Evolutionary conservation across 2,113 vertebrate genomes (phyloP).

Genomic region (Cairina moschata): DNA sequence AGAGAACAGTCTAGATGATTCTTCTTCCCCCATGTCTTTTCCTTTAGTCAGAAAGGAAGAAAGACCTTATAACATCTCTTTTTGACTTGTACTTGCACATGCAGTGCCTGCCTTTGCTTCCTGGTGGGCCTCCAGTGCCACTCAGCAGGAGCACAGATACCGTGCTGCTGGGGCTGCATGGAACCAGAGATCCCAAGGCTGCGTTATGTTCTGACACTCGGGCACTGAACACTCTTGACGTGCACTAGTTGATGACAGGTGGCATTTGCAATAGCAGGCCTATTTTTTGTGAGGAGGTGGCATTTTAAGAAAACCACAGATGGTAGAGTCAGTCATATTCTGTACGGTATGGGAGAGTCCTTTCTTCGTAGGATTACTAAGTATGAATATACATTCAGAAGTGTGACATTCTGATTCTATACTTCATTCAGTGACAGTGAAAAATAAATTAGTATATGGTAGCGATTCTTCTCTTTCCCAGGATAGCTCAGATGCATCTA

Average conservation of each 20-base stretch:
- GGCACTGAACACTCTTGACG: not conserved
- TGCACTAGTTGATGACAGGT: conserved; percentile 29
- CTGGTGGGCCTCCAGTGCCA: not conserved
- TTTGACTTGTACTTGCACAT: not conserved
- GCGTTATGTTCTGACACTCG: not conserved
- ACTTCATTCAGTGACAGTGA: conserved; percentile 8
- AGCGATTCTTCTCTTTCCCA: not conserved
- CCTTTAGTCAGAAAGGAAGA: not conserved
- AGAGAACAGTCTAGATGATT: not conserved
- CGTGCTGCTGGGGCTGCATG: not conserved
- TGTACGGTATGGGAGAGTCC: conserved; percentile 8
- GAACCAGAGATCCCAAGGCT: not conserved
- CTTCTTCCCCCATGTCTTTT: not conserved
- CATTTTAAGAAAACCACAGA: conserved; percentile 64
- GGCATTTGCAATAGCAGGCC: conserved; percentile 4
- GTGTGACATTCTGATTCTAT: not conserved
- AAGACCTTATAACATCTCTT: not conserved
- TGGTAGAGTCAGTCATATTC: conserved; percentile 56
- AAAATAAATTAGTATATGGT: conserved; percentile 21
- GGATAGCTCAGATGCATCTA: not conserved
- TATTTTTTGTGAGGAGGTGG: conserved; percentile 22
- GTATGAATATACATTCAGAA: not conserved
- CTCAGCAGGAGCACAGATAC: not conserved
- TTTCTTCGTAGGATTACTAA: not conserved
- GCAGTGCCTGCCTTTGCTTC: not conserved